Evolutionary conservation across 2,888 invertebrate species (phyloP).

Genomic region (Microctonus hyperodae): DNA sequence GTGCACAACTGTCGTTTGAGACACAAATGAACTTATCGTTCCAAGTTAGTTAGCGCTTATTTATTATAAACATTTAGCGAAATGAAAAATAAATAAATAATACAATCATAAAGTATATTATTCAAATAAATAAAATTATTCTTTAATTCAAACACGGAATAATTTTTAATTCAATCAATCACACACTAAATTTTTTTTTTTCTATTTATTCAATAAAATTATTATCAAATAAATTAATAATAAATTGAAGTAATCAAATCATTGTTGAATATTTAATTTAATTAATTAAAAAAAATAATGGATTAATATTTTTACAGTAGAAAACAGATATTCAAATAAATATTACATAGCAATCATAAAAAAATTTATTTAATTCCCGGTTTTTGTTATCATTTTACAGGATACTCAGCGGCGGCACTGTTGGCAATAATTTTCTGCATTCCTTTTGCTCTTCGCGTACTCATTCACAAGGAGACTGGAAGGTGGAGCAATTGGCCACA

Average conservation of each 20-base stretch:
- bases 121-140: not conserved
- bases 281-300: not conserved
- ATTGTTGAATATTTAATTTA: not conserved
- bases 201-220: not conserved
- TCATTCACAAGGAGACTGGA: slow-evolving; percentile 72
- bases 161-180: no score
- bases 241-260: not conserved
- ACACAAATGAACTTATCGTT: not conserved
- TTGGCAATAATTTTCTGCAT: slow-evolving; percentile 76
- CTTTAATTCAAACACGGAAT: no score
- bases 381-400: slow-evolving; percentile 59
- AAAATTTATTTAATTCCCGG: slow-evolving; percentile 11
- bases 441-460: slow-evolving; percentile 72
- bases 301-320: not conserved
- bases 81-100: not conserved
- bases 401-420: slow-evolving; percentile 80
- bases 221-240: not conserved
- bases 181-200: no score
- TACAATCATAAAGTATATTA: not conserved
- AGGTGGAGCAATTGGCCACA: slow-evolving; percentile 71
- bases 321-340: not conserved
- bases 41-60: not conserved
- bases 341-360: not conserved
- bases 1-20: not conserved
- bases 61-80: not conserved